These are phyloP conservation scores for Hippocampus zosterae DNA, from an alignment of 2,113 vertebrate species.

Conservation along the genomic window DNA sequence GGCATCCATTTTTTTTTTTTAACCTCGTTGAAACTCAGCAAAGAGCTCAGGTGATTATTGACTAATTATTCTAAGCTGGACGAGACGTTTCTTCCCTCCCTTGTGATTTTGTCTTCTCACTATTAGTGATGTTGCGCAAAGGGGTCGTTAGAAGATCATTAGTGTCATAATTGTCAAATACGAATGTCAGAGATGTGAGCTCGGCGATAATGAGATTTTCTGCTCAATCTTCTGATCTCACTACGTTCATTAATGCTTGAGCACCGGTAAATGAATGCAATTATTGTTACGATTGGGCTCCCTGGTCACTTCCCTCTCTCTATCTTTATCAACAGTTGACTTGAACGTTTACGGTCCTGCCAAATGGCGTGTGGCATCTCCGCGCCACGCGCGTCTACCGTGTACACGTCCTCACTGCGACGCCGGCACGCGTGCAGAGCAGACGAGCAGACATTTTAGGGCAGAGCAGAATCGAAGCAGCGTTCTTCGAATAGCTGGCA, in stretches of 20 bases:
- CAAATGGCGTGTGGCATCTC: constrained; percentile 25
- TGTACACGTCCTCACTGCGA: too few species aligned
- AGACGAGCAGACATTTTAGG: constrained; percentile 12
- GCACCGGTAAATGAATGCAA: background rate
- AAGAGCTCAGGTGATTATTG: background rate
- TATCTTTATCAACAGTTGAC: constrained; percentile 37
- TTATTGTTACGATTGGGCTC: background rate
- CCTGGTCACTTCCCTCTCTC: constrained; percentile 10
- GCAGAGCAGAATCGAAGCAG: constrained; percentile 11
- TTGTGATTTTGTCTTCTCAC: background rate
- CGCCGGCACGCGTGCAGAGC: constrained; percentile 1
- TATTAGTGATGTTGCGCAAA: constrained; percentile 27
- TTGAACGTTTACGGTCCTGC: constrained; percentile 39
- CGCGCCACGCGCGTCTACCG: constrained; percentile 15
- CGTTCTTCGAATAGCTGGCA: constrained; percentile 54
- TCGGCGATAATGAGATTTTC: constrained; percentile 5
- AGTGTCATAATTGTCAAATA: constrained; percentile 30
- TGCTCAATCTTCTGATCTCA: background rate
- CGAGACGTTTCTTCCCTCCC: background rate
- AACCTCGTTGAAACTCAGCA: background rate
- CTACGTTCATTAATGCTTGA: background rate
- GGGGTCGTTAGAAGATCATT: constrained; percentile 36
- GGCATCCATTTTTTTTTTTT: background rate
- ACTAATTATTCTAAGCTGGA: background rate
- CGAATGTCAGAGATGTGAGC: constrained; percentile 22